A percentile compares a stretch with the other conserved stretches of the same genome.
Evolutionary conservation across 2,113 vertebrate genomes (phyloP).

Genomic region (Cranoglanis bouderius): DNA sequence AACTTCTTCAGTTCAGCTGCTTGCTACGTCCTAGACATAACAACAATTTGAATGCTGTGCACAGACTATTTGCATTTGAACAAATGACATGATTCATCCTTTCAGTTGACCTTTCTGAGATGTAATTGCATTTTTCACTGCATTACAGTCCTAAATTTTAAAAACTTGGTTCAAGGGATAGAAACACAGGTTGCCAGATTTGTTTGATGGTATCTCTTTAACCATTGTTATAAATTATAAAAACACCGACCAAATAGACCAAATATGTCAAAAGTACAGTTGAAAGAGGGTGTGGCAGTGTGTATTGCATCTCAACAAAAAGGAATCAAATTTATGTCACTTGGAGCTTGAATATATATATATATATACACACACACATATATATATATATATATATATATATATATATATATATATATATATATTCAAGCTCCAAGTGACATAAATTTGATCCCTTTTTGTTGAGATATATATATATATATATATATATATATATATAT

Average conservation of each 20-base stretch:
- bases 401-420: background rate
- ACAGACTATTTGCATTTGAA: constrained; percentile 24
- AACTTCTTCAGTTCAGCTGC: background rate
- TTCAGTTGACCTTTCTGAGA: constrained; percentile 35
- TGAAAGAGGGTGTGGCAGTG: background rate
- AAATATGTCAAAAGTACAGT: background rate
- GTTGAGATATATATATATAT: too few species aligned
- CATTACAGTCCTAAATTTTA: background rate
- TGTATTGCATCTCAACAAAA: background rate
- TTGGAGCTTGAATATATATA: background rate
- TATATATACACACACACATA: background rate
- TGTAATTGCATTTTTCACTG: constrained; percentile 24
- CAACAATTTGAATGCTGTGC: constrained; percentile 5
- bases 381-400: background rate
- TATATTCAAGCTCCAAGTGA: too few species aligned
- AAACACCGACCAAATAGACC: background rate
- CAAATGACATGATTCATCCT: constrained; percentile 50
- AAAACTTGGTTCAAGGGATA: background rate
- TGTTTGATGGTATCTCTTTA: background rate
- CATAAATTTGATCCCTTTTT: too few species aligned
- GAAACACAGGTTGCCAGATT: background rate
- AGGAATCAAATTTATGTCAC: background rate
- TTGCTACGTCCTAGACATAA: background rate
- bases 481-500: background rate
- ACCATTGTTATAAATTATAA: background rate